Evolutionary conservation across 2,888 invertebrate species (phyloP), one percentile per base, ranked within the genome.

Genomic region (Ornithoptera priamus): DNA sequence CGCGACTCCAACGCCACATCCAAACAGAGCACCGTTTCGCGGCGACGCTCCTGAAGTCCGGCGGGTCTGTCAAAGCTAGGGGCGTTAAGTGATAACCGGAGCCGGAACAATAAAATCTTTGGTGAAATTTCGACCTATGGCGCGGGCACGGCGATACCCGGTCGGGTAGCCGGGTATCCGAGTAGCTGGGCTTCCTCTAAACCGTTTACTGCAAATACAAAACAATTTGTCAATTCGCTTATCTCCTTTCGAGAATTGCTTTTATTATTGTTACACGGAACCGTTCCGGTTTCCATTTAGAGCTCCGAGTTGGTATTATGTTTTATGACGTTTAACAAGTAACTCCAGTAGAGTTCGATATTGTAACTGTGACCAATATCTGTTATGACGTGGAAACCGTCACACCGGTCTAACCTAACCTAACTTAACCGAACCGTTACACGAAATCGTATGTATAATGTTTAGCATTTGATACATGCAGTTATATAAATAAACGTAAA

Each of bases 201-300:
- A 66, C 58, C 69, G 62, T 59, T 66, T 66, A 66, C 62, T 42
- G 62, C 62, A 70, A 70, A 70, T 62, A 62, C 58, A 50, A 66
- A 62, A 59, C 69, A 70, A 70, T 70, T 70, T 70, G 69, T 70
- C 66, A 66, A 70, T 62, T 57, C 22, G 39, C 56, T 69, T 69
- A 69, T 69, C 69, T 69, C 22, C 69, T 65, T 66, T 50, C 50
- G 30, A 22, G 58, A 36, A 58, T 65, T 62, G 20, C 42, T 65
- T 17, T 65, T 69, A 66, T 65, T 69, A 66, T 22, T 50, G 24
- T 58, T 15, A 12, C 58, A 42, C 10, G n/a, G 12, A 30, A 18
- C 18, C 42, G 22, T 39, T 57, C 58, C 18, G 8, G 17, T 53
- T 53, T n/a, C 53, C 20, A n/a, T 15, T 46, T 12, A 42, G 2